A percentile compares a stretch with the other conserved stretches of the same genome.
phyloP scores from a whole-genome alignment of 1,140 invertebrate species.

The Megalopta genalis region DNA sequence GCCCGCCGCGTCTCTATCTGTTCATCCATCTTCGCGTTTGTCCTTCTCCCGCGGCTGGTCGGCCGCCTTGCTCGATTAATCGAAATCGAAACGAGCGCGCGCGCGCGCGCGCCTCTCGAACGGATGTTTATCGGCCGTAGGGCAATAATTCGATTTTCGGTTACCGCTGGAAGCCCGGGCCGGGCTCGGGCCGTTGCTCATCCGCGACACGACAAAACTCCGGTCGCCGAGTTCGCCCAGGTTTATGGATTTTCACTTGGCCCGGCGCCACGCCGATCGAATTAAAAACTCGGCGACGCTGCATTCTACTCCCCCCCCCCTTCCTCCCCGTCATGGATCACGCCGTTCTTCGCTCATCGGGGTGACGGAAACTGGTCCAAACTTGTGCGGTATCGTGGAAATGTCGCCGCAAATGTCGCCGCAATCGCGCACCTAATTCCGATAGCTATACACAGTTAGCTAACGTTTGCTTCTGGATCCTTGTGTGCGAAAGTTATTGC shows the following conservation, averaged over 20 bases:
- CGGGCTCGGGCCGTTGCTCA: constrained; percentile 43
- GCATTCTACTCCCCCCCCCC: not conserved
- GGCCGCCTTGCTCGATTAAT: constrained; percentile 72
- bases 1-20: constrained; percentile 23
- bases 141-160: constrained; percentile 75
- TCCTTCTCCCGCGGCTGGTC: constrained; percentile 24
- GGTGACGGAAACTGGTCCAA: not conserved
- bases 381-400: too few relatives aligned
- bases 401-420: too few relatives aligned
- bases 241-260: constrained; percentile 70
- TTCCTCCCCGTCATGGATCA: not conserved
- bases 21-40: constrained; percentile 29
- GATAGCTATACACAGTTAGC: too few relatives aligned
- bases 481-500: too few relatives aligned
- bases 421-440: too few relatives aligned
- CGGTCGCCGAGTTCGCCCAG: constrained; percentile 37
- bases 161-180: constrained; percentile 12
- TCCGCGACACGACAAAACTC: constrained; percentile 47
- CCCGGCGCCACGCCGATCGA: constrained; percentile 59
- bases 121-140: constrained; percentile 72
- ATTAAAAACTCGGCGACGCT: constrained; percentile 63
- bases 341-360: not conserved
- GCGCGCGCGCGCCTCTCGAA: constrained; percentile 52
- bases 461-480: too few relatives aligned
- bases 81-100: constrained; percentile 70